A percentile compares a stretch with the other conserved stretches of the same genome.
These are phyloP conservation scores for Sula dactylatra DNA, from an alignment of 2,113 vertebrate genomes.

Conservation along the genomic window DNA sequence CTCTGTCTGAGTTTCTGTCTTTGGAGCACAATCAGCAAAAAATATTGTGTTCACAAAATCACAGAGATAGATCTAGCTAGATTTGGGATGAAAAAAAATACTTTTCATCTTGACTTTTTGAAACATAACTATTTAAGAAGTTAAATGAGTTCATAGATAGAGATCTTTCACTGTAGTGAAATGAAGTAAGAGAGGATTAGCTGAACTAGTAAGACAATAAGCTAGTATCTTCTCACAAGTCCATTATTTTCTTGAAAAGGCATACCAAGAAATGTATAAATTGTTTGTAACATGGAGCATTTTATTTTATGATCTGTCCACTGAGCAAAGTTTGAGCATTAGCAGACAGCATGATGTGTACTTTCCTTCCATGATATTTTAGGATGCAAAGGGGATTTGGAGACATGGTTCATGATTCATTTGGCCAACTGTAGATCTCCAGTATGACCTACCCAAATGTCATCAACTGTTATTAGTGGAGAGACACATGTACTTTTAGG, in stretches of 20 bases:
- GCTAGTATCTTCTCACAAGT: background rate
- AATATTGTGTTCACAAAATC: background rate
- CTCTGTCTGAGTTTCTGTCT: background rate
- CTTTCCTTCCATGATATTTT: background rate
- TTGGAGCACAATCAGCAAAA: background rate
- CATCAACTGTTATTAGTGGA: background rate
- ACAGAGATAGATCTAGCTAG: background rate
- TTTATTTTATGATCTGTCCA: background rate
- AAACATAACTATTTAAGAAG: background rate
- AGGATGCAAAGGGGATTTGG: background rate
- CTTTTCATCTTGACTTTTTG: background rate
- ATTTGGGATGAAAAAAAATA: background rate
- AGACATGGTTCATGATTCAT: background rate
- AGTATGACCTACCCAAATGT: background rate
- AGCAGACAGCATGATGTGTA: background rate
- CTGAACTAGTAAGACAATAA: background rate
- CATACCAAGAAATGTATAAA: background rate
- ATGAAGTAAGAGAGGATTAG: background rate
- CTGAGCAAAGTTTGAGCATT: background rate
- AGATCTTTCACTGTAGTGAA: background rate
- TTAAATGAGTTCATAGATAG: background rate
- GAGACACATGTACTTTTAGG: background rate
- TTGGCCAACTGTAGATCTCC: background rate
- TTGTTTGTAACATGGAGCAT: background rate
- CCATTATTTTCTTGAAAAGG: background rate